Percentiles rank a stretch among this genome's conserved stretches.
Evolutionary conservation across 2,888 invertebrate species (phyloP).

Genomic region (Nymphalis urticae): DNA sequence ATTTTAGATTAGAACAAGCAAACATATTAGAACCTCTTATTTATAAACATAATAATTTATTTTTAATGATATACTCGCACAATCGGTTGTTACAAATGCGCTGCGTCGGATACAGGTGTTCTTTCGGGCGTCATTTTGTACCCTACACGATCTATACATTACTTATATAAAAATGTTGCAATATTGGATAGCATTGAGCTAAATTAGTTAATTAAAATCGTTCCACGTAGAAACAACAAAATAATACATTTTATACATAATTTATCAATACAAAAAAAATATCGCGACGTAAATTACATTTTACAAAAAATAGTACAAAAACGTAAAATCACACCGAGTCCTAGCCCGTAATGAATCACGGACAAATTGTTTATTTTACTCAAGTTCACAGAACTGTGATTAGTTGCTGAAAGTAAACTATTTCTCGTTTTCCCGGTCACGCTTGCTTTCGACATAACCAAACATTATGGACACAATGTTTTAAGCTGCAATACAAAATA

Average conservation of each 20-base stretch:
- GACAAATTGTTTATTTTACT: slow-evolving; percentile 56
- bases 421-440: slow-evolving; percentile 52
- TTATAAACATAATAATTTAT: not conserved
- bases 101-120: slow-evolving; percentile 3
- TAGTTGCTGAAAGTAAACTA: slow-evolving; percentile 62
- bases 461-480: slow-evolving; percentile 30
- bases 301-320: slow-evolving; percentile 32
- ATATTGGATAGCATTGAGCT: not conserved
- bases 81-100: not conserved
- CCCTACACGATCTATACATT: not conserved
- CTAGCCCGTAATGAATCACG: slow-evolving; percentile 46
- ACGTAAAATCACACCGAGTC: slow-evolving; percentile 38
- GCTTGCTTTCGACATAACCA: slow-evolving; percentile 40
- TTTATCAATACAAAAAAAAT: not conserved
- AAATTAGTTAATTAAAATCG: not conserved
- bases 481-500: not conserved
- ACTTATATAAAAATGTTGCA: not conserved
- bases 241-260: slow-evolving; percentile 17
- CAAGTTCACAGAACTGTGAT: slow-evolving; percentile 57
- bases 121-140: not conserved
- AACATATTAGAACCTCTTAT: not conserved
- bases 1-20: slow-evolving; percentile 6
- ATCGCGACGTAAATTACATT: slow-evolving; percentile 27
- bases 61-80: not conserved
- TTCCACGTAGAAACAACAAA: not conserved